Evolutionary conservation across 2,888 invertebrate species (phyloP).

Genomic region (Ganaspis brasiliensis): DNA sequence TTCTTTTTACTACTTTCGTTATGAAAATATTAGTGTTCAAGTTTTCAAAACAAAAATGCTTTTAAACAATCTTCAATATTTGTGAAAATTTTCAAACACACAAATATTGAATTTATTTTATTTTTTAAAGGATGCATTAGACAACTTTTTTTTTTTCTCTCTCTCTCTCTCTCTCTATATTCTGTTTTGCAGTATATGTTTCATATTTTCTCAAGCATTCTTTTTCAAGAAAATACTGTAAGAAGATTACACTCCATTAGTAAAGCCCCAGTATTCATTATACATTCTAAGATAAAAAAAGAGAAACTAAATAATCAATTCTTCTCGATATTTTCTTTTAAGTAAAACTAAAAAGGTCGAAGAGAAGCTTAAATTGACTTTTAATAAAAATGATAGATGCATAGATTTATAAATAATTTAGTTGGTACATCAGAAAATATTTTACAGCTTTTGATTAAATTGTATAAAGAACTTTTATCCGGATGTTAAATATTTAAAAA

Average conservation of each 20-base stretch:
- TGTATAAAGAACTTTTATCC: no score
- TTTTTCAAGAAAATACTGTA: background rate
- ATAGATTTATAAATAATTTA: no score
- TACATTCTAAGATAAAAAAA: background rate
- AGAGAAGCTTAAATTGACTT: no score
- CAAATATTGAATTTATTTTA: no score
- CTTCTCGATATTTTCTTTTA: background rate
- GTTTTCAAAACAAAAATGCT: background rate
- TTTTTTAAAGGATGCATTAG: no score
- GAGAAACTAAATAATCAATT: background rate
- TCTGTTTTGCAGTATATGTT: background rate
- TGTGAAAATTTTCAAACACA: no score
- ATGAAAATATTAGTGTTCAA: background rate
- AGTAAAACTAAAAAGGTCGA: background rate
- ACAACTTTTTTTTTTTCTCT: no score
- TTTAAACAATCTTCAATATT: background rate
- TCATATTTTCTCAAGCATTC: conserved; percentile 19
- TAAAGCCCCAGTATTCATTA: background rate
- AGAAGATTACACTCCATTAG: conserved; percentile 15
- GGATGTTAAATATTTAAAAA: no score
- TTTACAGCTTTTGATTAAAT: no score
- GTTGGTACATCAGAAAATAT: no score
- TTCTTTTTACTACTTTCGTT: background rate
- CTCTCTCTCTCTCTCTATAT: no score
- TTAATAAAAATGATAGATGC: no score